Base-by-base conservation (phyloP, 2,888 invertebrate species). In the Deilephila elpenor region DNA sequence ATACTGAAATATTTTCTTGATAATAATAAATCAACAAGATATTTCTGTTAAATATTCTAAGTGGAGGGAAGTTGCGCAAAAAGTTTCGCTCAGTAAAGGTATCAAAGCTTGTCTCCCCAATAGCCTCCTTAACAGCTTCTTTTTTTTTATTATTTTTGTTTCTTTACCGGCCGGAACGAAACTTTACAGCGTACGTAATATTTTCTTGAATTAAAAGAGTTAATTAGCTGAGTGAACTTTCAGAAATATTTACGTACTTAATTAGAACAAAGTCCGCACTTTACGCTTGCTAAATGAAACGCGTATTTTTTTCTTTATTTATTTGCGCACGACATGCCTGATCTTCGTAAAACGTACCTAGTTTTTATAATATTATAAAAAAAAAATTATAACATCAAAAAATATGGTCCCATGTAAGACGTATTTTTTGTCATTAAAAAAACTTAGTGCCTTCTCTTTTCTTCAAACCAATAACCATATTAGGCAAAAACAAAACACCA, bases 201-300 rank as follows among this genome's bases (percentile, higher is more conserved):
- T 78, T 78, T 77, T 77, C 76, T 76, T 77, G 32, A 53, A 77
- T 76, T 75, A 78, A 78, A 78, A 73, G 77, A 77, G 74, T 77
- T 77, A 74, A 78, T 78, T 77, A 78, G 74, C 62, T 73, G 53
- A 78, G 56, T 70, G 75, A 73, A 74, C 77, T 75, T 75, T 61
- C 71, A 37, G 60, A 74, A 71, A 70, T 77, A 71, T 78, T 77
- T 73, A 73, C 73, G 59, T 59, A 73, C 59, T 70, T 44, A 70
- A 73, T 73, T 70, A 70, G 67, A 70, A 51, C 34, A 60, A 29
- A 44, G 73, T 70, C 32, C 51, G 37, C 56, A 44, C 51, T 34
- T 70, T 51, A 51, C 32, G 53, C 51, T 19, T 20, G 71, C 20
- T 61, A 29, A 61, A 61, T 61, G 62, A 53, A 32, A 29, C 44